Conservation (phyloP, 1,140 invertebrate species). For the Ericerus pela region DNA sequence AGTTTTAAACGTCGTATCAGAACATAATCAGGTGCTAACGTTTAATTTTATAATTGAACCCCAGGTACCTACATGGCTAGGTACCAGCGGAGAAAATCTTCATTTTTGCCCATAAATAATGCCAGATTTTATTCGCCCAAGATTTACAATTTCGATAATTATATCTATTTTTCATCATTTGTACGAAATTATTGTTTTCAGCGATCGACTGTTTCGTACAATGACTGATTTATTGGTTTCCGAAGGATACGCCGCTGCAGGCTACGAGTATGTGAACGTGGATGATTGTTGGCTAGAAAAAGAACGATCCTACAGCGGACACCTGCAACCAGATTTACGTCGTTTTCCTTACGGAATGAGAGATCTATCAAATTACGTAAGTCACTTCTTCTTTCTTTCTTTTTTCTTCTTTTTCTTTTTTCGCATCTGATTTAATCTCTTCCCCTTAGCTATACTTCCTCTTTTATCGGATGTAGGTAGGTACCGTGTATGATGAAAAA, state of each 20-base stretch:
- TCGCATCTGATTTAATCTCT: too few species aligned
- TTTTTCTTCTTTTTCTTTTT: too few species aligned
- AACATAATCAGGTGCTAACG: too few species aligned
- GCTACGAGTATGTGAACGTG: conserved; percentile 87
- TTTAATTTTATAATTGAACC: too few species aligned
- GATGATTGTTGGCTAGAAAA: conserved; percentile 92
- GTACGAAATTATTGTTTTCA: conserved; percentile 35
- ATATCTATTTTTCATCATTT: conserved; percentile 2
- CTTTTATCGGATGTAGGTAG: background rate
- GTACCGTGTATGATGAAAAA: too few species aligned
- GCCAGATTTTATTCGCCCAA: too few species aligned
- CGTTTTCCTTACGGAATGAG: conserved; percentile 87
- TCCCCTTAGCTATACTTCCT: background rate
- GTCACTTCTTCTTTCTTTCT: conserved; percentile 28
- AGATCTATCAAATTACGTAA: conserved; percentile 78
- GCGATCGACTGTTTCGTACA: conserved; percentile 77
- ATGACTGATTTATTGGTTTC: conserved; percentile 80
- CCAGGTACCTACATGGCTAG: too few species aligned
- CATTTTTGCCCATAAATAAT: too few species aligned
- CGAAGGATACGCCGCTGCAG: conserved; percentile 74
- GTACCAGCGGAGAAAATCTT: too few species aligned
- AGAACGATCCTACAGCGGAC: conserved; percentile 52
- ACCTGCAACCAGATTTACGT: conserved; percentile 67
- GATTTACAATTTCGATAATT: too few species aligned
- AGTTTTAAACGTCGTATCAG: too few species aligned